These are phyloP conservation scores for Holotrichia oblita DNA, from an alignment of 1,140 invertebrate species.

Conservation along the genomic window DNA sequence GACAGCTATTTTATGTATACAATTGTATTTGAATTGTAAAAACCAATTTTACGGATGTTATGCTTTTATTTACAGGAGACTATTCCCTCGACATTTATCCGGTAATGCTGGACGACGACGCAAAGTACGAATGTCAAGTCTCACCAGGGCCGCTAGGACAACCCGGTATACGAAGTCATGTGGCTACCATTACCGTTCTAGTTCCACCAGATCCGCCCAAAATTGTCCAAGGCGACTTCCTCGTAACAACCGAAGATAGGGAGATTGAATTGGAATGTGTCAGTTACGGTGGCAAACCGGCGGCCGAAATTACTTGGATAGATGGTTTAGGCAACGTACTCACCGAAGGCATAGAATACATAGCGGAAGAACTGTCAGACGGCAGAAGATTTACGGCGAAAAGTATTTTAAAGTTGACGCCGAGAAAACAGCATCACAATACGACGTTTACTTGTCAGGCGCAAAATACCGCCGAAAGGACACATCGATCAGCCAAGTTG, in stretches of 20 bases:
- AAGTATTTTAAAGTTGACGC: conserved; percentile 84
- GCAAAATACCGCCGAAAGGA: conserved; percentile 85
- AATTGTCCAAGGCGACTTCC: conserved; percentile 84
- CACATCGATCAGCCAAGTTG: conserved; percentile 80
- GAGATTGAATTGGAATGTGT: conserved; percentile 90
- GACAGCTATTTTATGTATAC: neutral
- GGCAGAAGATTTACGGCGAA: conserved; percentile 83
- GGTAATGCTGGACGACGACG: conserved; percentile 90
- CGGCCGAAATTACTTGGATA: conserved; percentile 94
- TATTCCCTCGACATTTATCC: conserved; percentile 88
- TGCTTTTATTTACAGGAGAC: conserved; percentile 74
- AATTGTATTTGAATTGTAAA: neutral
- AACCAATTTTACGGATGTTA: conserved; percentile 26
- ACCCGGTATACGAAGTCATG: conserved; percentile 81
- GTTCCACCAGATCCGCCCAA: conserved; percentile 89
- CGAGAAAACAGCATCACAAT: conserved; percentile 87
- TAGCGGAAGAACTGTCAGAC: conserved; percentile 78
- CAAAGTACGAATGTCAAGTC: conserved; percentile 91
- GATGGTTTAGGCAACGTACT: conserved; percentile 83
- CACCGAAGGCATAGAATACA: conserved; percentile 77
- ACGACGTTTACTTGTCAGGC: conserved; percentile 92
- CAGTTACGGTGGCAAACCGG: conserved; percentile 89
- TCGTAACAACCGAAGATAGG: conserved; percentile 86
- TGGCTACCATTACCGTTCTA: conserved; percentile 84
- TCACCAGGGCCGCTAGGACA: conserved; percentile 74